Percentiles rank a stretch among this genome's conserved stretches.
These are phyloP conservation scores for Paradisaea rubra DNA, from an alignment of 2,113 vertebrate species.

Conservation along the genomic window DNA sequence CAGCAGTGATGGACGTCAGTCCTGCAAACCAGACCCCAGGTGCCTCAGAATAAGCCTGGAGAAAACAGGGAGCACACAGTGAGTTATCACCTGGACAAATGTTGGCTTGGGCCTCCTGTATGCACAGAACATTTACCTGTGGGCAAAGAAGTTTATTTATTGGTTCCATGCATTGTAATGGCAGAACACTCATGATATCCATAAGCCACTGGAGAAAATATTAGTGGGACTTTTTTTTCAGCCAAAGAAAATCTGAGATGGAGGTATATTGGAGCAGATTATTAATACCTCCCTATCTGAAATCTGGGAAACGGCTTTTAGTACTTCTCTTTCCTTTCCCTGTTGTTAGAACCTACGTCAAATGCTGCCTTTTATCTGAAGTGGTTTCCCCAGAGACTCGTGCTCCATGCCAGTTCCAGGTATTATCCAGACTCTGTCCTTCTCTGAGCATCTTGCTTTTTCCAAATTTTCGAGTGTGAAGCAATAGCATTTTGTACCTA, in stretches of 20 bases:
- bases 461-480: neutral
- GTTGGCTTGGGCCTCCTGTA: neutral
- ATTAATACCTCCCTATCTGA: neutral
- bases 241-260: neutral
- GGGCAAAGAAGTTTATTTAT: neutral
- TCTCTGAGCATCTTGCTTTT: neutral
- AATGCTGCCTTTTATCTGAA: neutral
- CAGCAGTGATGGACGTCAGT: fast-evolving
- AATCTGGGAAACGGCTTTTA: neutral
- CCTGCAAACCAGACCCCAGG: neutral
- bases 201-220: neutral
- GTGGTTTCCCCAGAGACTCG: neutral
- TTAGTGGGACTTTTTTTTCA: neutral
- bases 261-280: neutral
- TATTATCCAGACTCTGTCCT: neutral
- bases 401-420: neutral
- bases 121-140: neutral
- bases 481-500: neutral
- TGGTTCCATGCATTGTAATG: neutral
- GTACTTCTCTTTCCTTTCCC: neutral
- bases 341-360: neutral
- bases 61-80: neutral
- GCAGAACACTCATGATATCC: neutral
- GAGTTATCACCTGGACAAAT: neutral
- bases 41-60: neutral